Base-by-base conservation (phyloP, 2,113 vertebrate genomes). In the Myrmecobius fasciatus region DNA sequence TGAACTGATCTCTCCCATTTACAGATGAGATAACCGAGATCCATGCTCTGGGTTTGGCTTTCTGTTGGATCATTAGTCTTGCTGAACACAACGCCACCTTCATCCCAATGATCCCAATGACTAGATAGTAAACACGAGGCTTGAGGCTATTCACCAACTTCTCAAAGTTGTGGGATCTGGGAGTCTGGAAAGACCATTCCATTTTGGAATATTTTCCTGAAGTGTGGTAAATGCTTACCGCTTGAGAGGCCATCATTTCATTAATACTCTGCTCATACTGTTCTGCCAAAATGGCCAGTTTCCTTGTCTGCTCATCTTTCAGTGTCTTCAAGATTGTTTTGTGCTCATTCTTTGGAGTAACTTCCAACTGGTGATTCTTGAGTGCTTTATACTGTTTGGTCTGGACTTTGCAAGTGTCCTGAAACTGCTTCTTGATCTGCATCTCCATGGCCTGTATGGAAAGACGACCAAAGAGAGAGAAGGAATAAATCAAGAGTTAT, bases 391-490 rank as follows among this genome's bases (percentile, higher is more conserved):
- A 99, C 99, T 99, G 99, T 98, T 99, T 99, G 94, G 99, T 99
- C 98, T 99, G 99, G 97, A 99, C 99, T 99, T 99, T 99, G 98
- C 99, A 99, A 26, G 99, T 99, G 99, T 99, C 99, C 99, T 99
- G 99, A 98, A 99, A 99, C 99, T 99, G 99, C 98, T 99, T 99
- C 99, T 99, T 99, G 97, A 99, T 99, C 98, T 99, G 99, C 99
- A 99, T 99, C 99, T 99, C 99, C 99, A 99, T 99, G 96, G 99
- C 99, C 99, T 99, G 98, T 94, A 83, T 93, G 54, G 93, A 93
- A 94, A 98, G 67, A 83, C 20, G 67, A 6, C 36, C 2, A n/a
- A 43, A 83, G 94, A 91, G 94, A 89, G 95, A 89, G 0, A 89
- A 90, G 0, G 92, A 47, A 53, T 95, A 95, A 91, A 94, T 36